phyloP scores from a whole-genome alignment of 1,140 invertebrate genomes.

The Odontomachus brunneus region DNA sequence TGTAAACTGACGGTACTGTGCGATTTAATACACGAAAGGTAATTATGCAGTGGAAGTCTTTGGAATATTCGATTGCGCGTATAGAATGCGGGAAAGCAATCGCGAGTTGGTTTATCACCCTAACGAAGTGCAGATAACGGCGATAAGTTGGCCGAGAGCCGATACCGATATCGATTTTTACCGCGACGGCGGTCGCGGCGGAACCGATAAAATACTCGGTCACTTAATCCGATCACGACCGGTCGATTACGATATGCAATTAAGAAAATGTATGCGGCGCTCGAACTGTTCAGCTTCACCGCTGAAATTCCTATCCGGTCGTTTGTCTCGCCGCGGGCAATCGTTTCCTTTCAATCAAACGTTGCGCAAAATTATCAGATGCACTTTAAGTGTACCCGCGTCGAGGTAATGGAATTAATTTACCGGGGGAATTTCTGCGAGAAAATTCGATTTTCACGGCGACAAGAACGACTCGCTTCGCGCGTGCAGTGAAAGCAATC shows the following conservation, averaged over 20 bases:
- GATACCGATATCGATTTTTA: constrained; percentile 53
- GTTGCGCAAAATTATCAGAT: neutral
- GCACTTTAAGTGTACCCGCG: neutral
- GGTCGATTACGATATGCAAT: constrained; percentile 37
- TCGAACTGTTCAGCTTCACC: neutral
- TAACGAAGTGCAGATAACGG: constrained; percentile 26
- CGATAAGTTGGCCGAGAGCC: constrained; percentile 30
- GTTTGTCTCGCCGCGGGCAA: neutral
- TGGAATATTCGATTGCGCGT: neutral
- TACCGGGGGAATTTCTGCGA: neutral
- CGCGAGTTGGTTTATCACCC: neutral
- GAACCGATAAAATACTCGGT: constrained; percentile 51
- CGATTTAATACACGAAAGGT: neutral
- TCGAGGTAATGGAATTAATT: neutral
- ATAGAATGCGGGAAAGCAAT: neutral
- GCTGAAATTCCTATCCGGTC: constrained; percentile 8
- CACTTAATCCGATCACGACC: constrained; percentile 49
- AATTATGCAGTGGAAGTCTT: neutral
- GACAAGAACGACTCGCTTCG: neutral
- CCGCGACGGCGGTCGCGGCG: constrained; percentile 3
- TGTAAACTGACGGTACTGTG: neutral
- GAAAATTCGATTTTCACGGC: neutral
- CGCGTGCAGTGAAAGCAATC: constrained; percentile 25
- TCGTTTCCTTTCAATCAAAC: constrained; percentile 20
- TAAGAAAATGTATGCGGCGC: constrained; percentile 28